Conservation (phyloP, 2,113 vertebrate species). For the Eptesicus fuscus region DNA sequence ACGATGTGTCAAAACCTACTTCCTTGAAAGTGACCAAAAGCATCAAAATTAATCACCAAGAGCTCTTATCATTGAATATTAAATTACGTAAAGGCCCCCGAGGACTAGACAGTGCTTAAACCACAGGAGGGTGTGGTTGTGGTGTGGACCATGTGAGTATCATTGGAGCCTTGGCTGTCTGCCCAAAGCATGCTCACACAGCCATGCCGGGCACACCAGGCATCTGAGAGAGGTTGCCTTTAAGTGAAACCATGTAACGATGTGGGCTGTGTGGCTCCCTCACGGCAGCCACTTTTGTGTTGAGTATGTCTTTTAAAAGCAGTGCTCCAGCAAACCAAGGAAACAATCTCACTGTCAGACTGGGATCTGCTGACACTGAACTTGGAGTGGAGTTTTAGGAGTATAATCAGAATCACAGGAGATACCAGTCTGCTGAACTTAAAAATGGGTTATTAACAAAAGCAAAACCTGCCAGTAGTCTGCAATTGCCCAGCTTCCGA, state of each 20-base stretch:
- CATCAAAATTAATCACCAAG: conserved; percentile 12
- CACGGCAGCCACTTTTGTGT: neutral
- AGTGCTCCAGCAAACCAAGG: neutral
- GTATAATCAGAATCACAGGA: conserved; percentile 52
- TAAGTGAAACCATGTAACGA: neutral
- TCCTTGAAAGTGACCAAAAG: neutral
- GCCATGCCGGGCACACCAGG: neutral
- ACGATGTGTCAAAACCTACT: neutral
- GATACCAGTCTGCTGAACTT: neutral
- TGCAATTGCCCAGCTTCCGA: neutral
- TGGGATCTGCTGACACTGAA: conserved; percentile 5
- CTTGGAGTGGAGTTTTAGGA: neutral
- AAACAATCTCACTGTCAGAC: neutral
- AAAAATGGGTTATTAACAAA: conserved; percentile 39
- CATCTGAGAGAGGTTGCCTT: neutral
- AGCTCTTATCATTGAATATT: neutral
- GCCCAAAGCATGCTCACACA: neutral
- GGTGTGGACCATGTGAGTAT: neutral
- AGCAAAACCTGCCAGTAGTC: neutral
- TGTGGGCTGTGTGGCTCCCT: neutral
- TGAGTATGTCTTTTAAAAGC: neutral
- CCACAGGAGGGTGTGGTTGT: neutral
- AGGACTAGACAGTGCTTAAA: neutral
- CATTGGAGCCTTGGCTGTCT: neutral
- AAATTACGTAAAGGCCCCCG: neutral